Percentiles rank a stretch among this genome's conserved stretches.
These are phyloP conservation scores for Meda fulgida DNA, from an alignment of 2,797 vertebrate genomes.

Conservation along the genomic window DNA sequence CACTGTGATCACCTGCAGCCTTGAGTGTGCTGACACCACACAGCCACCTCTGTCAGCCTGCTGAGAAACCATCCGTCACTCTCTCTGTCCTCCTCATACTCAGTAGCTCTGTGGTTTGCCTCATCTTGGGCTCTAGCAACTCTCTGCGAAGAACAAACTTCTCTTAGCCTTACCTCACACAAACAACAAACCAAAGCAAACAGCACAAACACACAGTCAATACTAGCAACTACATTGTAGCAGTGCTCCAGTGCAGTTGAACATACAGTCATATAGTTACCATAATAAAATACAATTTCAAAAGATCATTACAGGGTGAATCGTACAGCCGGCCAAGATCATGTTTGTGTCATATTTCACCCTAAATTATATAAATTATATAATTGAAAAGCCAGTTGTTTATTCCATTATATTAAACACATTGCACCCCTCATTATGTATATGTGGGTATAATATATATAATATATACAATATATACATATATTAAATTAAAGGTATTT, in stretches of 20 bases:
- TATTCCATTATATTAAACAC: neutral
- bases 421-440: neutral
- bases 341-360: neutral
- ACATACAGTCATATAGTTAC: slow-evolving; percentile 1
- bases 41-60: slow-evolving; percentile 56
- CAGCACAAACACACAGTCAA: slow-evolving; percentile 22
- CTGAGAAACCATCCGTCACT: slow-evolving; percentile 51
- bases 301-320: neutral
- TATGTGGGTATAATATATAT: no score
- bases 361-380: neutral
- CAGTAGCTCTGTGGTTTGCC: slow-evolving; percentile 42
- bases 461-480: no score
- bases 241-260: neutral
- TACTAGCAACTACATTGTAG: neutral
- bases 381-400: neutral
- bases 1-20: slow-evolving; percentile 40
- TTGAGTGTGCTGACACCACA: slow-evolving; percentile 57
- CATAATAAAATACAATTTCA: neutral
- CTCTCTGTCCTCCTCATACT: slow-evolving; percentile 15
- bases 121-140: slow-evolving; percentile 46
- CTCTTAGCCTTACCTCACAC: slow-evolving; percentile 25
- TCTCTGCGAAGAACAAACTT: slow-evolving; percentile 56
- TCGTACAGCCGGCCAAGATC: neutral
- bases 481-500: no score
- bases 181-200: slow-evolving; percentile 37